Evolutionary conservation across 2,888 invertebrate species (phyloP).

Genomic region (Stenotaenia linearis): DNA sequence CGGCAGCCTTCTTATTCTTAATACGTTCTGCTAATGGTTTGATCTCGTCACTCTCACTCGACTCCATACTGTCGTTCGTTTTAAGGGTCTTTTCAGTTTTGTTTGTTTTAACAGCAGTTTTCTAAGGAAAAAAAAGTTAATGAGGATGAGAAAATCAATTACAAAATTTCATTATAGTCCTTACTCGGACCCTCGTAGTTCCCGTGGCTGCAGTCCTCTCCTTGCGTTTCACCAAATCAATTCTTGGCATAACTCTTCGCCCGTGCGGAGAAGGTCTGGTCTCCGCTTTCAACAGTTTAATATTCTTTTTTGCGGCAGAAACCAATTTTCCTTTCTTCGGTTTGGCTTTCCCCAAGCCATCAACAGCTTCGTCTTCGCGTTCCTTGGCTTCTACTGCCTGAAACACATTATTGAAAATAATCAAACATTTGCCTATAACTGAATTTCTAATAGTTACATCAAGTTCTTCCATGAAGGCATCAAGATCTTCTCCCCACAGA

Average conservation of each 20-base stretch:
- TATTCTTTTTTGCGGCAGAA: not conserved
- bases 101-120: not conserved
- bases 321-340: not conserved
- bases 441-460: slow-evolving; percentile 26
- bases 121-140: not conserved
- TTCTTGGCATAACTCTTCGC: slow-evolving; percentile 62
- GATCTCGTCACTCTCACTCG: not conserved
- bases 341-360: not conserved
- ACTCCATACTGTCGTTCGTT: not conserved
- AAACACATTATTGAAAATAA: not conserved
- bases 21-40: not conserved
- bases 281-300: slow-evolving; percentile 46
- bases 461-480: slow-evolving; percentile 53
- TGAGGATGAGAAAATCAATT: not conserved
- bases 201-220: not conserved
- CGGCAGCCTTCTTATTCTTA: not conserved
- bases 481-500: slow-evolving; percentile 85
- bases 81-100: too few species aligned
- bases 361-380: not conserved
- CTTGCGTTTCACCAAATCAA: slow-evolving; percentile 55
- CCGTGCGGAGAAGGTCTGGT: slow-evolving; percentile 60
- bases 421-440: not conserved
- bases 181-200: not conserved
- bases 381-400: not conserved
- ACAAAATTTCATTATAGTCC: not conserved